Base-by-base conservation (phyloP, 2,113 vertebrate genomes). In the Equus przewalskii region DNA sequence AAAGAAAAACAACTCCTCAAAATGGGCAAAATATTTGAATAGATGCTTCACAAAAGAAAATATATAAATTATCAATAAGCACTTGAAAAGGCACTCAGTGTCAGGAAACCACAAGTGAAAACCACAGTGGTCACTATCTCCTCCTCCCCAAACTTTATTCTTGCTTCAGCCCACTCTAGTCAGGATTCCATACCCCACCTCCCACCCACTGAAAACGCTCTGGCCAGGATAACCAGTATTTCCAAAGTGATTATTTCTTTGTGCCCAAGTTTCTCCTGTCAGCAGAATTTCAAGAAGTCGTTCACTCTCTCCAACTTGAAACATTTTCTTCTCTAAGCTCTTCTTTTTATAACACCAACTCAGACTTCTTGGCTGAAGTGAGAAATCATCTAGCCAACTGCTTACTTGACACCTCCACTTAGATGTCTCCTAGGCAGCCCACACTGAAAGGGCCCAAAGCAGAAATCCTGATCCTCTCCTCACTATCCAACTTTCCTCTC, bases 291-390 rank as follows among this genome's bases (percentile, higher is more conserved):
- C 44, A 90, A 64, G 41, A 28, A 65, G 54, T 86, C 89, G 49
- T 49, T 90, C 82, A 86, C 22, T 76, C 54, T 51, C 86, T 67
- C 46, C n/a, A 76, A 78, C 24, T 81, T 64, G 65, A 81, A 96
- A 86, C 36, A 78, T 56, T 92, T 95, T 93, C 49, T 95, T 81
- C 65, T 86, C n/a, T 81, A 69, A 30, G 46, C 58, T 96, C 46
- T 85, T 94, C n/a, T 87, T 95, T 93, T 91, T 65, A 36, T 86
- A 86, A 51, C 21, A 69, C 30, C n/a, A 78, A 26, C 36, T 56
- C 70, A 70, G 22, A 46, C 8, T 64, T n/a, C 44, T n/a, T 87
- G 24, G 65, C n/a, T 87, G 16, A 87, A 70, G 19, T 82, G 81
- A 76, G 75, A 96, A 87, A 78, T 87, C 26, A 33, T 0, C 28